Base-by-base conservation (phyloP, 2,888 invertebrate species). In the Dynastes maya region DNA sequence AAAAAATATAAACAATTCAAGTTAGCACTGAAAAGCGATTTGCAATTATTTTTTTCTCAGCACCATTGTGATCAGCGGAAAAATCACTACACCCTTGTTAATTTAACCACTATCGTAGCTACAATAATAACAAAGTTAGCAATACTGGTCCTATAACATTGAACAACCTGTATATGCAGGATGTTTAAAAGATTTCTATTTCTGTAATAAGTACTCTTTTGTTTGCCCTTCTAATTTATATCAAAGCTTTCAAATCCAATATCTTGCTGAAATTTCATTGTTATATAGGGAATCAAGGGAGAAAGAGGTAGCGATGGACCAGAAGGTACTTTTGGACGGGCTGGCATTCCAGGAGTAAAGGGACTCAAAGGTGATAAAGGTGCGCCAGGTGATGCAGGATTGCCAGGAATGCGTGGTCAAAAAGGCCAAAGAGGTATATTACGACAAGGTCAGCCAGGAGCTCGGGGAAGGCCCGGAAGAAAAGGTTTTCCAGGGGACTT, bases 271-370 rank as follows among this genome's bases (percentile, higher is more conserved):
- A 53, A n/a, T 53, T 16, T 55, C n/a, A 13, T 58, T 22, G 0
- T 2, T 22, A 16, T 29, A 2, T 49, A 63, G 49, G 87, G 89
- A 65, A 81, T 82, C 2, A 89, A 89, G 83, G 89, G 89, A 16
- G 86, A 88, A 81, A 84, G 84, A 2, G 89, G 89, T 5, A 84
- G 86, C 81, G 86, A 85, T 77, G 89, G 89, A 9, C 87, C 87
- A 78, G 83, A 86, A 76, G 91, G 90, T 74, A 84, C 84, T 71
- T 80, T 86, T 13, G 87, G 88, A 8, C 81, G 86, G 77, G 83
- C 86, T 13, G 89, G 88, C 2, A 78, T 82, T 16, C 82, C 85
- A 16, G 89, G 89, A 53, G 67, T 83, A 11, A 88, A 88, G 82
- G 89, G 88, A 29, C 67, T 81, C 3, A 85, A 82, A 80, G 89